Conservation (phyloP, 2,888 invertebrate species). For the Craniophora ligustri region DNA sequence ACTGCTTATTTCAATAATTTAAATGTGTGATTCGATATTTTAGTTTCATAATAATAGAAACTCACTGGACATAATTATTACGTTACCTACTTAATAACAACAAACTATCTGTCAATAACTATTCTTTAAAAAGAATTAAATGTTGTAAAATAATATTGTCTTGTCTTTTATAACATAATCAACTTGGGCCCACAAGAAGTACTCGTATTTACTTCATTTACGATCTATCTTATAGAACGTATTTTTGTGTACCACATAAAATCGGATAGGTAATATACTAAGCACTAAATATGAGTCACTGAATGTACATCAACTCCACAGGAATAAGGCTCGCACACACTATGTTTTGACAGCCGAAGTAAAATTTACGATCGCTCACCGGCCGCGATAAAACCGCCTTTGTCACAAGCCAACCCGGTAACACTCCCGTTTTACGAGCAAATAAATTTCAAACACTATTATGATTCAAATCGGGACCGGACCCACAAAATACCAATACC, state of each 20-base stretch:
- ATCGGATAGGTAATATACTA: conserved; percentile 29
- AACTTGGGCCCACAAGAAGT: background rate
- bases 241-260: conserved; percentile 33
- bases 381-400: conserved; percentile 83
- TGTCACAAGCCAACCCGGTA: conserved; percentile 81
- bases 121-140: background rate
- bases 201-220: conserved; percentile 7
- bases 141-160: background rate
- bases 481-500: conserved; percentile 82
- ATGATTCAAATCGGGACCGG: conserved; percentile 85
- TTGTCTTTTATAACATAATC: background rate
- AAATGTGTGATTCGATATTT: too few relatives aligned
- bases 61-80: too few relatives aligned
- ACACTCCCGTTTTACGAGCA: conserved; percentile 85
- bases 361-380: conserved; percentile 84
- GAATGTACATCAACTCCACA: conserved; percentile 49
- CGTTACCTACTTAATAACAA: too few relatives aligned
- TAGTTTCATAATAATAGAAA: too few relatives aligned
- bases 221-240: conserved; percentile 17
- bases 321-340: conserved; percentile 61
- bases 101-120: too few relatives aligned
- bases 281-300: conserved; percentile 50
- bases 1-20: too few relatives aligned
- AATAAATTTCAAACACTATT: conserved; percentile 88
- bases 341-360: conserved; percentile 84